Evolutionary conservation across 2,113 vertebrate species (phyloP), one percentile per base, ranked within the genome.

Genomic region (Polyodon spathula): DNA sequence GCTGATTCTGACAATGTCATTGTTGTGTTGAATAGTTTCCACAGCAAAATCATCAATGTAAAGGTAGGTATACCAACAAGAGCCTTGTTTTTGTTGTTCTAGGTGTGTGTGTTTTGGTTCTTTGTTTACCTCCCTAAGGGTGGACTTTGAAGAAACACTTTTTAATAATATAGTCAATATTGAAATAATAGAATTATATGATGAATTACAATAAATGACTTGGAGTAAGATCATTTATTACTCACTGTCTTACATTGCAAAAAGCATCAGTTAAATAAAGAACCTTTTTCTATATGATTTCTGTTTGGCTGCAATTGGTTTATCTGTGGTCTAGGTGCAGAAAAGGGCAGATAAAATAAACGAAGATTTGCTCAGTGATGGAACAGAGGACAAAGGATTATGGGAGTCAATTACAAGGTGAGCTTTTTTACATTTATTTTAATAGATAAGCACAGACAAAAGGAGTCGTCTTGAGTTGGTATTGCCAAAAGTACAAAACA

Each of bases 11-110:
- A 73, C 44, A 83, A 95, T 16, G 78, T 96, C 60, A 66, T 79
- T 6, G 90, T 97, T n/a, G 78, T 93, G 27, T 75, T 97, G 65
- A 91, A 89, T 75, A 95, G 83, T 72, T 98, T 99, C 81, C 92
- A 88, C 78, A 93, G 91, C 85, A 99, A 94, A 81, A 94, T 92
- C 69, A 87, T 99, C 79, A 90, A 92, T 92, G 82, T 99, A 63
- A 82, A 92, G 71, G 96, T 99, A 63, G 65, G 92, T 86, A 2
- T 63, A 8, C 6, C 40, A 8, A 43, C 12, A 6, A 1, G 37
- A n/a, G 4, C 16, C 12, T 39, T 14, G 27, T 60, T 37, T 37
- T 37, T 37, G 43, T 1, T 6, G 2, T 50, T 44, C 37, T 43
- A n/a, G 44, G 51, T 27, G 27, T 55, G 53, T 55, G 4, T 55